Percentiles rank a stretch among this genome's conserved stretches.
These are phyloP conservation scores for Maconellicoccus hirsutus DNA, from an alignment of 1,140 invertebrate species.

Conservation along the genomic window DNA sequence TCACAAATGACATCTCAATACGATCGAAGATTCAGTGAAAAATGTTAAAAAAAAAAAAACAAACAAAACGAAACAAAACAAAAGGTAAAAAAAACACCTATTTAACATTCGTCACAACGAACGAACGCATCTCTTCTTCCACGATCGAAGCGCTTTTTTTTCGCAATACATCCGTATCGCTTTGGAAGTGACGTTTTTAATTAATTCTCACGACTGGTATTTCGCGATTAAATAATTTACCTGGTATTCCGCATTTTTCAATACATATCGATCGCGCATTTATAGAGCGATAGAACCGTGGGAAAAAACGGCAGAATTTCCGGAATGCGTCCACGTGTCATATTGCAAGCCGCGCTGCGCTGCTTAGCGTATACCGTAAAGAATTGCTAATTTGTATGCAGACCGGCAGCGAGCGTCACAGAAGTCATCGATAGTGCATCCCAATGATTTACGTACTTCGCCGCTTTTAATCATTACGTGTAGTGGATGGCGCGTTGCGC, in stretches of 20 bases:
- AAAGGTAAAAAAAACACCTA: no score
- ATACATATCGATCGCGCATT: not conserved
- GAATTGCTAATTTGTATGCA: not conserved
- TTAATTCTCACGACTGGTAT: not conserved
- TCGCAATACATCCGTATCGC: no score
- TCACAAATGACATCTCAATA: no score
- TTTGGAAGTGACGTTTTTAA: no score
- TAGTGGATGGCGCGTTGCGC: no score
- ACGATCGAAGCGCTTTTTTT: no score
- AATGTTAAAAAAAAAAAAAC: no score
- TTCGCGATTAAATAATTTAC: not conserved
- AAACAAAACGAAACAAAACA: no score
- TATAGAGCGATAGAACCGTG: not conserved
- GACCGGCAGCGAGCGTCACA: not conserved
- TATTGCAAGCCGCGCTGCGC: not conserved
- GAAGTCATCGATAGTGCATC: not conserved
- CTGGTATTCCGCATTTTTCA: conserved; percentile 2
- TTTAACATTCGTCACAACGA: no score
- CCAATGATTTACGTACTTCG: not conserved
- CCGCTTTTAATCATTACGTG: not conserved
- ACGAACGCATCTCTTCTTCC: no score
- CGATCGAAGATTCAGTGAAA: no score
- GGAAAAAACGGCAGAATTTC: not conserved
- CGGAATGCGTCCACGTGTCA: not conserved
- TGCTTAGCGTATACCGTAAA: not conserved